A percentile compares a stretch with the other conserved stretches of the same genome.
phyloP scores from a whole-genome alignment of 2,113 vertebrate species.

The Apistogramma diplotaenia region DNA sequence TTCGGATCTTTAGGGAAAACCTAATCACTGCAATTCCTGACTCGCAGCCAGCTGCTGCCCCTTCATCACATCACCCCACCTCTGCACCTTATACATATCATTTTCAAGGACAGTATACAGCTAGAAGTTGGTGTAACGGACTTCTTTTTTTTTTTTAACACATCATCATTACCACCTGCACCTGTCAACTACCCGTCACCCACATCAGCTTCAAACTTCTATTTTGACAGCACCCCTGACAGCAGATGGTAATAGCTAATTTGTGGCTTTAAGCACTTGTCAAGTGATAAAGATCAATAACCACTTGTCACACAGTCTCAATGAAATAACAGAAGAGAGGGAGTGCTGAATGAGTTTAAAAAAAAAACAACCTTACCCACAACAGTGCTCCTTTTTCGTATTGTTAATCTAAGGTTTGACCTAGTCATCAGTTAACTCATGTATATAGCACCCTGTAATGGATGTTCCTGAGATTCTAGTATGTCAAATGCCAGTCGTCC shows the following conservation, averaged over 20 bases:
- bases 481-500: slow-evolving; percentile 51
- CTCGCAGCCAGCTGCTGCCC: slow-evolving; percentile 41
- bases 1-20: not conserved
- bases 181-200: slow-evolving; percentile 22
- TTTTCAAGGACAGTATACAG: slow-evolving; percentile 20
- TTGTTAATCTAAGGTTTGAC: slow-evolving; percentile 45
- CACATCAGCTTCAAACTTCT: not conserved
- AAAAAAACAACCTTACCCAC: slow-evolving; percentile 19
- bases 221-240: slow-evolving; percentile 25
- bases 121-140: not conserved
- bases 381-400: not conserved
- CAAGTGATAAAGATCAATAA: slow-evolving; percentile 40
- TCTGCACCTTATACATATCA: slow-evolving; percentile 4
- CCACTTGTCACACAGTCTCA: not conserved
- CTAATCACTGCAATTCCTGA: not conserved
- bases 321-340: slow-evolving; percentile 14
- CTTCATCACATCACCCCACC: not conserved
- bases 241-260: slow-evolving; percentile 41
- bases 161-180: slow-evolving; percentile 13
- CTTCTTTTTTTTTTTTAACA: not conserved
- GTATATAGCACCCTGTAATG: slow-evolving; percentile 46
- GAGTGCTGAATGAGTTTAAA: slow-evolving; percentile 16
- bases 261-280: slow-evolving; percentile 28
- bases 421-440: slow-evolving; percentile 42
- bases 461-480: slow-evolving; percentile 42